phyloP scores from a whole-genome alignment of 2,113 vertebrate species.

The Hymenochirus boettgeri region DNA sequence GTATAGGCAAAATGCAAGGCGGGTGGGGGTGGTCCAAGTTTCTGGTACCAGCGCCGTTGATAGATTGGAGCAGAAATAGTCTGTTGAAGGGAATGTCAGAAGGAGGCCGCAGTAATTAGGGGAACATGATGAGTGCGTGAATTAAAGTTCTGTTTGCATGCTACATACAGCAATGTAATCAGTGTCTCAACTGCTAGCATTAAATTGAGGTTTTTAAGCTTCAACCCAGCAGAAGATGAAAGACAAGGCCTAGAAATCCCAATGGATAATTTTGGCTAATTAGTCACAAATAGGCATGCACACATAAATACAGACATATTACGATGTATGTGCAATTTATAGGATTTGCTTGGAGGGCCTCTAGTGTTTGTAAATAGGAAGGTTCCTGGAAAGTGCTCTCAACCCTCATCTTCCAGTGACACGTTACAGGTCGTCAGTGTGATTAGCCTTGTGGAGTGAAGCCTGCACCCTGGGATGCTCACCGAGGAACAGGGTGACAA shows the following conservation, averaged over 20 bases:
- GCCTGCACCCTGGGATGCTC: conserved; percentile 29
- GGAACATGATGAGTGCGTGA: not conserved
- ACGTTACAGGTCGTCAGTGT: conserved; percentile 25
- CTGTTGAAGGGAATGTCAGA: not conserved
- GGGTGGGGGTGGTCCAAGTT: not conserved
- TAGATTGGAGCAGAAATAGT: not conserved
- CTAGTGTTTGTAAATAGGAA: too few relatives aligned
- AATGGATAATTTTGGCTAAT: not conserved
- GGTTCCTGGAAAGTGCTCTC: not conserved
- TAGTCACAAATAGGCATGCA: too few relatives aligned
- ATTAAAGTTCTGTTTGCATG: not conserved
- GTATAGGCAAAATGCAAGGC: not conserved
- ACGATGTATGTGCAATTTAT: too few relatives aligned
- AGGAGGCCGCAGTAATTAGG: not conserved
- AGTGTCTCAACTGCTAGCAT: not conserved
- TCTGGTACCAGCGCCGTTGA: not conserved
- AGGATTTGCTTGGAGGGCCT: too few relatives aligned
- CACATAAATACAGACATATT: too few relatives aligned
- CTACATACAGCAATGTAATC: not conserved
- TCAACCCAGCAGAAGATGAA: not conserved
- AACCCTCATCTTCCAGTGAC: conserved; percentile 11
- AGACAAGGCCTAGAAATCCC: not conserved
- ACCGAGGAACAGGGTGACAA: conserved; percentile 39
- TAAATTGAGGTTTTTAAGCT: not conserved
- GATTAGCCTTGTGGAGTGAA: conserved; percentile 26